Percentiles rank a stretch among this genome's conserved stretches.
These are phyloP conservation scores for Spongilla lacustris DNA, from an alignment of 37 sponge, comb jelly and placozoan species.

Conservation along the genomic window DNA sequence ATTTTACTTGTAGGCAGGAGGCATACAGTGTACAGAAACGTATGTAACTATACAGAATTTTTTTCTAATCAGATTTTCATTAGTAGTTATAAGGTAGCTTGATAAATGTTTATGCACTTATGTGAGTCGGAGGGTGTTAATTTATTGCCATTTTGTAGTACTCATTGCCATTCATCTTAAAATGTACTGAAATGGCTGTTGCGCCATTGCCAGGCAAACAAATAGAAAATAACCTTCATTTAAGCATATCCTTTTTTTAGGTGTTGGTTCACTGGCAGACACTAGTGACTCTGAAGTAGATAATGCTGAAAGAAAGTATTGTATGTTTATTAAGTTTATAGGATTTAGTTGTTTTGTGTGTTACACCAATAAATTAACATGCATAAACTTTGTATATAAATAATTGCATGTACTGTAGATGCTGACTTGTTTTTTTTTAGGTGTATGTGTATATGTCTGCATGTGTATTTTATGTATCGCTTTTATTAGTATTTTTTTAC, in stretches of 20 bases:
- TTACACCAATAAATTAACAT: background rate
- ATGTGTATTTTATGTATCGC: background rate
- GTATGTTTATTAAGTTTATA: background rate
- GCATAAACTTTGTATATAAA: background rate
- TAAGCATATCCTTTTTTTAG: background rate
- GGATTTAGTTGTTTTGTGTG: background rate
- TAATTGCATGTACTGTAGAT: background rate
- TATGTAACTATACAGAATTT: background rate
- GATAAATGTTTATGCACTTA: background rate
- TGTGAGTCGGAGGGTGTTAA: background rate
- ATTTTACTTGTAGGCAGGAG: background rate
- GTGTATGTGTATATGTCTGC: background rate
- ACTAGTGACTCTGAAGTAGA: background rate
- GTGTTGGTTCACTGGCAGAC: constrained; percentile 1
- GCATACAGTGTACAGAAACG: background rate
- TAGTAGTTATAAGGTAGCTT: background rate
- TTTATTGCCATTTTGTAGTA: background rate
- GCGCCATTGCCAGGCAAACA: background rate
- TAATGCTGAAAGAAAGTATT: background rate
- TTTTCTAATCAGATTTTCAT: background rate
- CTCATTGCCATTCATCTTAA: background rate
- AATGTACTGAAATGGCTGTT: background rate
- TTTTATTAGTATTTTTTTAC: background rate
- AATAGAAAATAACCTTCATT: background rate
- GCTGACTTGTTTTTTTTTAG: background rate